These are phyloP conservation scores for Tamandua tetradactyla DNA, from an alignment of 2,797 vertebrate species.

Conservation along the genomic window DNA sequence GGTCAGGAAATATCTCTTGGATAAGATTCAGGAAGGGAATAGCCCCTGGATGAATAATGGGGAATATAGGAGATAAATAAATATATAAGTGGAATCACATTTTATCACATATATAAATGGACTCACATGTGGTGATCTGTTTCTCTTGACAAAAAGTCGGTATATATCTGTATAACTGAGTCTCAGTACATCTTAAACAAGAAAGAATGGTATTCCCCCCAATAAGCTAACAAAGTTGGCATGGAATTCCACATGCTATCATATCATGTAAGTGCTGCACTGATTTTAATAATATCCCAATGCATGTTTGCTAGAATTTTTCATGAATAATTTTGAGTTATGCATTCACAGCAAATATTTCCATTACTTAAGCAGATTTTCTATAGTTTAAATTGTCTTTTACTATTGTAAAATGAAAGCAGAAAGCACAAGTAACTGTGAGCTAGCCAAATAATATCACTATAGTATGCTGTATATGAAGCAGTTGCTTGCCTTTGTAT, in stretches of 20 bases:
- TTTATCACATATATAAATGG: neutral
- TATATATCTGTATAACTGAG: too few species aligned
- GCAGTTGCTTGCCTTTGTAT: neutral
- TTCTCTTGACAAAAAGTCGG: neutral
- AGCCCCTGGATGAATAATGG: neutral
- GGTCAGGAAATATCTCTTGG: neutral
- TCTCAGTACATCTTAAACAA: too few species aligned
- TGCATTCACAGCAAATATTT: constrained; percentile 69
- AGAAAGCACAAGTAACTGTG: constrained; percentile 48
- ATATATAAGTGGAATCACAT: neutral
- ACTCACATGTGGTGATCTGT: neutral
- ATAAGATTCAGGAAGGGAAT: neutral
- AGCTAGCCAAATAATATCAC: constrained; percentile 59
- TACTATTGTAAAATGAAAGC: constrained; percentile 53
- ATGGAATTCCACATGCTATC: constrained; percentile 60
- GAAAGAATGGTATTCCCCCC: neutral
- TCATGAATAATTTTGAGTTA: constrained; percentile 60
- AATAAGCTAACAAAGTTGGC: constrained; percentile 61
- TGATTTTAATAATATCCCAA: constrained; percentile 74
- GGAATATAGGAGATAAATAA: neutral
- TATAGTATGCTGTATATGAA: constrained; percentile 28
- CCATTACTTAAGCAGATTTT: constrained; percentile 42
- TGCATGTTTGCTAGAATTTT: constrained; percentile 78
- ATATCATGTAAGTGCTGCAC: constrained; percentile 58
- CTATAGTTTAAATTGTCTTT: constrained; percentile 62